Evolutionary conservation across 2,113 vertebrate species (phyloP).

Genomic region (Stigmatopora argus): DNA sequence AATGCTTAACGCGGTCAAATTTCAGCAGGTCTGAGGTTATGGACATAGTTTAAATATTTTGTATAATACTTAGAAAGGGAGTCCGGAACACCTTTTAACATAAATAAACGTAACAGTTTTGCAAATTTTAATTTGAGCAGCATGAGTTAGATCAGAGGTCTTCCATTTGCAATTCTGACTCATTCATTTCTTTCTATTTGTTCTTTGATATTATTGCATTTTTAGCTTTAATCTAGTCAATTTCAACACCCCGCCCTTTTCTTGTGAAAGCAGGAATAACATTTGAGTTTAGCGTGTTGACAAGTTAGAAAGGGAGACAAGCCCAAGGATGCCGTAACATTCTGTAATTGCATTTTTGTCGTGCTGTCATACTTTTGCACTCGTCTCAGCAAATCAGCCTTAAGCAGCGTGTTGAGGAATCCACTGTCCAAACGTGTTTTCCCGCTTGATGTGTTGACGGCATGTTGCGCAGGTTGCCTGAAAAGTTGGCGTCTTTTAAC

Average conservation of each 20-base stretch:
- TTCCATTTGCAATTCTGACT: neutral
- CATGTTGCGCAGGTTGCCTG: neutral
- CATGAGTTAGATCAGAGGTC: neutral
- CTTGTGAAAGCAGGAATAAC: slow-evolving; percentile 13
- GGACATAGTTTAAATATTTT: neutral
- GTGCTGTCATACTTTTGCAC: neutral
- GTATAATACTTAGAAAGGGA: neutral
- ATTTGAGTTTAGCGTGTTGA: slow-evolving; percentile 1
- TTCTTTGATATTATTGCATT: neutral
- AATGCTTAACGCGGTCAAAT: neutral
- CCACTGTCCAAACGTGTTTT: neutral
- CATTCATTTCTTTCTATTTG: too few species aligned
- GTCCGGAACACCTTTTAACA: neutral
- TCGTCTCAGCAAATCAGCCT: slow-evolving; percentile 6
- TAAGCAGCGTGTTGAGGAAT: neutral
- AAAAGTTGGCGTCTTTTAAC: neutral
- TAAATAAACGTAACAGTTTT: neutral
- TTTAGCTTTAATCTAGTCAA: slow-evolving; percentile 4
- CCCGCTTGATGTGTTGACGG: neutral
- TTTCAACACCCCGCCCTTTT: neutral
- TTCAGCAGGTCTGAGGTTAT: neutral
- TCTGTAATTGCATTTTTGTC: neutral
- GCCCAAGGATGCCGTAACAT: slow-evolving; percentile 10
- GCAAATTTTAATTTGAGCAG: neutral
- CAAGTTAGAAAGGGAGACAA: slow-evolving; percentile 4